These are phyloP conservation scores for Lasioglossum zephyrum DNA, from an alignment of 2,888 invertebrate species.

Conservation along the genomic window DNA sequence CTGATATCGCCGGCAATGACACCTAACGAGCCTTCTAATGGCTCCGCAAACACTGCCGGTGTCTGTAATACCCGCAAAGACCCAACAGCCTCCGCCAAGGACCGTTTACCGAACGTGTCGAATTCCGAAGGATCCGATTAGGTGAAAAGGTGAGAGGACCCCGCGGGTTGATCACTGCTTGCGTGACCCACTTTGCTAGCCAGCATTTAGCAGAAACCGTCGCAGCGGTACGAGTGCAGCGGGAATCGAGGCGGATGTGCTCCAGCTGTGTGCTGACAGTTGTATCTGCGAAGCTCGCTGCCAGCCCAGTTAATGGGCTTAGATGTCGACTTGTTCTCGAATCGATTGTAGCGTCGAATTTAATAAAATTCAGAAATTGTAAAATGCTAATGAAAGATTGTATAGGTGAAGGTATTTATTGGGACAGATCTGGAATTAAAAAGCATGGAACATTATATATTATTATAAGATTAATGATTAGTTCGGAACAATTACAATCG, in stretches of 20 bases:
- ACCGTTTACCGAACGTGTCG: conserved; percentile 10
- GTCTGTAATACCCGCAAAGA: conserved; percentile 25
- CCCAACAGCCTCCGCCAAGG: background rate
- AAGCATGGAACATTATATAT: too few relatives aligned
- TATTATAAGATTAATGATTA: too few relatives aligned
- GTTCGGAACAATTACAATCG: too few relatives aligned
- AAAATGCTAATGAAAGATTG: background rate
- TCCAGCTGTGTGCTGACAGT: background rate
- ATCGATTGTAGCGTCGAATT: background rate
- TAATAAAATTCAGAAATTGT: background rate
- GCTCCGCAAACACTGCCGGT: conserved; percentile 68
- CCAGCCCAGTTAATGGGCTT: background rate
- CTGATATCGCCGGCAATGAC: conserved; percentile 78
- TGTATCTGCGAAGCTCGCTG: background rate
- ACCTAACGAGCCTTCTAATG: conserved; percentile 79
- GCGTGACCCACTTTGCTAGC: background rate
- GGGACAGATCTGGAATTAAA: too few relatives aligned
- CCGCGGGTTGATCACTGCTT: background rate
- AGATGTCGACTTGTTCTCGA: background rate
- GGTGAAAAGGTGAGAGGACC: conserved; percentile 9
- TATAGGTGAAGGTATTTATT: background rate
- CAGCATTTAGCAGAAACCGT: background rate
- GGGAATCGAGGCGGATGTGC: background rate
- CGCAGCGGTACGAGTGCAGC: background rate
- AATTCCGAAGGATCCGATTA: conserved; percentile 2